Percentiles rank a stretch among this genome's conserved stretches.
Conservation (phyloP, 2,113 vertebrate genomes). For the Clinocottus analis region DNA sequence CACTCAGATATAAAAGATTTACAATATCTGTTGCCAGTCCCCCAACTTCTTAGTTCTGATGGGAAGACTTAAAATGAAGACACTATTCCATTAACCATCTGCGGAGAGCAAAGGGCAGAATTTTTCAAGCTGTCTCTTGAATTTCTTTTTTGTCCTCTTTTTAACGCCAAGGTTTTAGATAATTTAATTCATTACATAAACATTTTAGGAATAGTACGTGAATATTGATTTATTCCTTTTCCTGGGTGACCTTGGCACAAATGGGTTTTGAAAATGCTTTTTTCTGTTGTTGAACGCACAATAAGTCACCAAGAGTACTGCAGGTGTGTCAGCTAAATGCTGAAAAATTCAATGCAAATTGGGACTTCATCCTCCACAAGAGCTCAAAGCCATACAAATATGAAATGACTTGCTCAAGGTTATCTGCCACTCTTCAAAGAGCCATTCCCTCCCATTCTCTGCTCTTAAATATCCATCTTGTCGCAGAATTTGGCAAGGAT, state of each 20-base stretch:
- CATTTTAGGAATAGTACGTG: constrained; percentile 9
- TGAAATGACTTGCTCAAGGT: constrained; percentile 47
- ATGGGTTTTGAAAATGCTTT: neutral
- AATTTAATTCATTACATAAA: neutral
- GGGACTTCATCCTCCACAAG: constrained; percentile 9
- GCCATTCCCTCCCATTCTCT: constrained; percentile 14
- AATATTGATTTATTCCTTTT: constrained; percentile 12
- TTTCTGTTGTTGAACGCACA: constrained; percentile 10
- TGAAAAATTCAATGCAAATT: constrained; percentile 23
- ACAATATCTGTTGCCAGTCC: constrained; percentile 39
- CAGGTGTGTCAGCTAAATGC: constrained; percentile 9
- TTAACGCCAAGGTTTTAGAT: constrained; percentile 13
- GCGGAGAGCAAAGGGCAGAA: constrained; percentile 33
- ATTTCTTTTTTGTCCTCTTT: neutral
- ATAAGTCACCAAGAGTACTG: constrained; percentile 18
- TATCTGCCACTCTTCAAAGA: constrained; percentile 34
- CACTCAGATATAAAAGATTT: constrained; percentile 39
- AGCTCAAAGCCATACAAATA: constrained; percentile 22
- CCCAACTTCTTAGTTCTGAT: constrained; percentile 37
- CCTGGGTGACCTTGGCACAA: constrained; percentile 31
- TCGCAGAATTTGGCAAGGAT: constrained; percentile 29
- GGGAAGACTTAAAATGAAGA: constrained; percentile 39
- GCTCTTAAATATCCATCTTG: constrained; percentile 22
- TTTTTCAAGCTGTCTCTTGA: constrained; percentile 9
- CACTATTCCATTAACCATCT: constrained; percentile 54